Conservation (phyloP, 2,888 invertebrate genomes). For the Hydriomena furcata region DNA sequence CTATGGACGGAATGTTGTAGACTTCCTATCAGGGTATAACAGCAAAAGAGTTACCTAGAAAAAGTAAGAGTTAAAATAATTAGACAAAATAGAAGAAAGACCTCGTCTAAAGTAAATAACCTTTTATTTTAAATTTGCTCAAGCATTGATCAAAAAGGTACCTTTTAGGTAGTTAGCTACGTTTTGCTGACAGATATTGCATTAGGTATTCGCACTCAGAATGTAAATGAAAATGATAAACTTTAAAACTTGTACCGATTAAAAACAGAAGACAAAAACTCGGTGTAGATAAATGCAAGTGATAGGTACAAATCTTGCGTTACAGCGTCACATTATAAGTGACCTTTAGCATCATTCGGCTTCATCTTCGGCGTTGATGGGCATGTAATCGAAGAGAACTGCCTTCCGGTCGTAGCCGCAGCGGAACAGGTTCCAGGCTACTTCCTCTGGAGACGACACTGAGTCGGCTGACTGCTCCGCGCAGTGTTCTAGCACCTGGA, state of each 20-base stretch:
- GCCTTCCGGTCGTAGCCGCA: constrained; percentile 73
- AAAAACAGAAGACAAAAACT: no score
- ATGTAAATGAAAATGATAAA: no score
- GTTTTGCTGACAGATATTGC: no score
- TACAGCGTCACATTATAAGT: constrained; percentile 29
- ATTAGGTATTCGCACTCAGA: no score
- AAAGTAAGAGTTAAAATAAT: no score
- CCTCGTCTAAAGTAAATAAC: not conserved
- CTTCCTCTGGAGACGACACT: constrained; percentile 56
- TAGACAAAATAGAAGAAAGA: not conserved
- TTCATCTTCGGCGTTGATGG: constrained; percentile 31
- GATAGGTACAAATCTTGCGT: not conserved
- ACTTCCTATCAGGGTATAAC: no score
- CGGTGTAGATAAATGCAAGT: not conserved
- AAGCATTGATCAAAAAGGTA: no score
- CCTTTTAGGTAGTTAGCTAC: no score
- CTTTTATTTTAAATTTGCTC: not conserved
- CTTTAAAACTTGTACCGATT: no score
- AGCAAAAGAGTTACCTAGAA: no score
- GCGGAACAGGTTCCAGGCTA: constrained; percentile 73
- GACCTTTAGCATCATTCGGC: not conserved
- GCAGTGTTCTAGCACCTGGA: constrained; percentile 65
- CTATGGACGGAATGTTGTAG: not conserved
- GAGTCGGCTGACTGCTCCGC: constrained; percentile 57
- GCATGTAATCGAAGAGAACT: constrained; percentile 66